Percentiles rank a stretch among this genome's conserved stretches.
Conservation (phyloP, 2,113 vertebrate genomes). For the Tachycineta bicolor region DNA sequence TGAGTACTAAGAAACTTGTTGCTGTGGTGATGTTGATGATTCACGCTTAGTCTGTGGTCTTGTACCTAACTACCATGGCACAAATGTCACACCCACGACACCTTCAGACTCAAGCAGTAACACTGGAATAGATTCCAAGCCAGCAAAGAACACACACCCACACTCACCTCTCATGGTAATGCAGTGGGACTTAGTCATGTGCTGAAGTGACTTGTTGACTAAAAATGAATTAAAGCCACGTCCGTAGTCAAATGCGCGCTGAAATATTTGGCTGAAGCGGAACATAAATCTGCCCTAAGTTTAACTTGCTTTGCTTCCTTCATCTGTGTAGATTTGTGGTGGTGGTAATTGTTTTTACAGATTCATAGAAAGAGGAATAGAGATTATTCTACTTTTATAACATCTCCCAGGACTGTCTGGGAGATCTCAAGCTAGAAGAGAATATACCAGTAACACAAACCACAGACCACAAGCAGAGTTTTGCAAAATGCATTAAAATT, state of each 20-base stretch:
- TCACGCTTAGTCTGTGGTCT: background rate
- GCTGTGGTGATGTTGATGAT: constrained; percentile 41
- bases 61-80: background rate
- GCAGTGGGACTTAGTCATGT: background rate
- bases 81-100: background rate
- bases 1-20: background rate
- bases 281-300: background rate
- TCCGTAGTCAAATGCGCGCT: background rate
- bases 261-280: background rate
- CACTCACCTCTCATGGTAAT: background rate
- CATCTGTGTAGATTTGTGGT: background rate
- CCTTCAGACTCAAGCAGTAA: background rate
- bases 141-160: background rate
- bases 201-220: background rate
- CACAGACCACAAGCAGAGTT: background rate
- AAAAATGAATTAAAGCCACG: background rate
- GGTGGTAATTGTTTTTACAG: background rate
- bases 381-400: background rate
- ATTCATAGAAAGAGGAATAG: background rate
- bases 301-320: background rate
- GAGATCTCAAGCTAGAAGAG: background rate
- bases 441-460: background rate
- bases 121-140: background rate
- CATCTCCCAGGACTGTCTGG: background rate
- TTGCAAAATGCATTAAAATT: background rate